Evolutionary conservation across 2,888 invertebrate species (phyloP).

Genomic region (Encarsia formosa): DNA sequence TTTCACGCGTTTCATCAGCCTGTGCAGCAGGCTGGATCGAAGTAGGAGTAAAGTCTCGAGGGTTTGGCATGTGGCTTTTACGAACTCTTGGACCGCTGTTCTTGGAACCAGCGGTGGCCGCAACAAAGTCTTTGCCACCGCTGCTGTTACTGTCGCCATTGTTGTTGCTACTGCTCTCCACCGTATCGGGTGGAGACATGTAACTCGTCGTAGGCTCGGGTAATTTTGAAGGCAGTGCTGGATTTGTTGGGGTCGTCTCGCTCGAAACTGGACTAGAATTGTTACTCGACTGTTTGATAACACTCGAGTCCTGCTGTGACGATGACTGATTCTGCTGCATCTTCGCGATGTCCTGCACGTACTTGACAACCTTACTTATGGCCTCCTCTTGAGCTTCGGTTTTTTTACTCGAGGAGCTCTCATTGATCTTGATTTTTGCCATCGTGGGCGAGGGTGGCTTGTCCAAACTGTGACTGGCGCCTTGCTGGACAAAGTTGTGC

Average conservation of each 20-base stretch:
- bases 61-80: slow-evolving; percentile 36
- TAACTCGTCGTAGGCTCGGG: slow-evolving; percentile 29
- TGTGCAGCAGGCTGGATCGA: slow-evolving; percentile 21
- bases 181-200: slow-evolving; percentile 29
- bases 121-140: slow-evolving; percentile 30
- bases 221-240: slow-evolving; percentile 31
- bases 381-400: slow-evolving; percentile 43
- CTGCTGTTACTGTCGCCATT: slow-evolving; percentile 21
- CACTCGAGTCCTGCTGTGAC: slow-evolving; percentile 31
- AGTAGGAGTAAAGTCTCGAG: slow-evolving; percentile 15
- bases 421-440: slow-evolving; percentile 40
- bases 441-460: slow-evolving; percentile 42
- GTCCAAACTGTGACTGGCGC: slow-evolving; percentile 40
- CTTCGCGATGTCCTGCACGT: slow-evolving; percentile 55
- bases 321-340: slow-evolving; percentile 51
- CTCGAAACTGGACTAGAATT: slow-evolving; percentile 31
- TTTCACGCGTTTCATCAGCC: slow-evolving; percentile 13
- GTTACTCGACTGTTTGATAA: slow-evolving; percentile 32
- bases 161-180: slow-evolving; percentile 30
- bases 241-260: slow-evolving; percentile 30
- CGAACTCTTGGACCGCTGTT: slow-evolving; percentile 37
- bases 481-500: slow-evolving; percentile 42
- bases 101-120: slow-evolving; percentile 26
- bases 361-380: slow-evolving; percentile 46
- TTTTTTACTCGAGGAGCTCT: slow-evolving; percentile 28